Evolutionary conservation across 1,140 invertebrate species (phyloP).

Genomic region (Hesperophylax magnus): DNA sequence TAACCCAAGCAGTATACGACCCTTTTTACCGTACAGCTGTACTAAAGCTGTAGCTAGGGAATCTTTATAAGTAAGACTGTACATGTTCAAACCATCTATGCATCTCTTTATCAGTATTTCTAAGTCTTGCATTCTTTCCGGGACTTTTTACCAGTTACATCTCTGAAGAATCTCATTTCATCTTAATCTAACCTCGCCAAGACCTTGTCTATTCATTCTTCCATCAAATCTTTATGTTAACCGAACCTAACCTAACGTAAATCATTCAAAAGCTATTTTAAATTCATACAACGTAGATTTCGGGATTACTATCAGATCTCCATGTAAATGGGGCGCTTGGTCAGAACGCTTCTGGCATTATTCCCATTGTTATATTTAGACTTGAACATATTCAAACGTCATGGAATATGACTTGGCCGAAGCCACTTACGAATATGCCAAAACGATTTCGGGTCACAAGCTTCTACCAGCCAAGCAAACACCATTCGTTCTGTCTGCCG

Average conservation of each 20-base stretch:
- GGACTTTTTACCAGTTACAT: too few relatives aligned
- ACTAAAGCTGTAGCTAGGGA: too few relatives aligned
- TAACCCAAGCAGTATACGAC: too few relatives aligned
- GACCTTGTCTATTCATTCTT: too few relatives aligned
- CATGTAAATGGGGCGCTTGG: conserved; percentile 9
- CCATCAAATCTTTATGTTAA: too few relatives aligned
- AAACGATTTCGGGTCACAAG: neutral
- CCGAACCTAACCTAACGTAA: neutral
- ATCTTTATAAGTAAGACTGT: too few relatives aligned
- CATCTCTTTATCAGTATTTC: too few relatives aligned
- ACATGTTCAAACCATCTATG: too few relatives aligned
- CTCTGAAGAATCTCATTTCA: too few relatives aligned
- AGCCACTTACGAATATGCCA: conserved; percentile 15
- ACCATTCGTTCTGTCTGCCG: neutral
- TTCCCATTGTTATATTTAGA: conserved; percentile 13
- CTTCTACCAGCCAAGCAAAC: conserved; percentile 7
- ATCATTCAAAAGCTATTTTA: neutral
- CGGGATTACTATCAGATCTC: neutral
- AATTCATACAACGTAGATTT: neutral
- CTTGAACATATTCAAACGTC: conserved; percentile 27
- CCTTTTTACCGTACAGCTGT: too few relatives aligned
- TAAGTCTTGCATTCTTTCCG: too few relatives aligned
- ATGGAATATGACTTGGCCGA: conserved; percentile 5
- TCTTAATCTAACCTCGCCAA: too few relatives aligned
- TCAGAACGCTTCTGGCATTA: neutral